Evolutionary conservation across 1,140 invertebrate genomes (phyloP).

Genomic region (Drosophila novamexicana): DNA sequence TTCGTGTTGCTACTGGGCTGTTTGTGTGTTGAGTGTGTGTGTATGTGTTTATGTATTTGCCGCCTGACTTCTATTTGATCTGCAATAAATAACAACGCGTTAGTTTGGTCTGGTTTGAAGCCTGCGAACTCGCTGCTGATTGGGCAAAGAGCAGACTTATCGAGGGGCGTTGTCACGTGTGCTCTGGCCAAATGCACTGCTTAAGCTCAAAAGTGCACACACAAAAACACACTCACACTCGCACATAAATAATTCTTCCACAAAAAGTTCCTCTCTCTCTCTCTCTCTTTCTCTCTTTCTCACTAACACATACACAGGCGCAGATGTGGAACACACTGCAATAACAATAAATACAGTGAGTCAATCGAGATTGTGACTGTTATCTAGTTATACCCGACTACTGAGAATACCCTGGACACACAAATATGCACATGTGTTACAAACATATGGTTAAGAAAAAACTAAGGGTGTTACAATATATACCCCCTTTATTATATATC

Average conservation of each 20-base stretch:
- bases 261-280: constrained; percentile 1
- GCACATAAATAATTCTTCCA: constrained; percentile 1
- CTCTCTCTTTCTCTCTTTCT: constrained; percentile 2
- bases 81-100: constrained; percentile 48
- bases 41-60: constrained; percentile 20
- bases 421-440: background rate
- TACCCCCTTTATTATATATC: no score
- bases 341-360: constrained; percentile 38
- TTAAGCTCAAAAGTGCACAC: constrained; percentile 40
- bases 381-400: background rate
- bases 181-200: constrained; percentile 52
- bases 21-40: constrained; percentile 24
- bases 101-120: constrained; percentile 36
- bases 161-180: constrained; percentile 75
- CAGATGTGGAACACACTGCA: constrained; percentile 29
- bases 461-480: no score
- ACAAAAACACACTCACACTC: constrained; percentile 5
- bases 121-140: constrained; percentile 25
- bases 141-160: constrained; percentile 30
- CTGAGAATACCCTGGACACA: constrained; percentile 13
- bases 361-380: constrained; percentile 9
- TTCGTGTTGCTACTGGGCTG: constrained; percentile 22
- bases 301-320: background rate
- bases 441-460: no score
- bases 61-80: constrained; percentile 59